Base-by-base conservation (phyloP, 2,888 invertebrate species). In the Aphodius sticticus region DNA sequence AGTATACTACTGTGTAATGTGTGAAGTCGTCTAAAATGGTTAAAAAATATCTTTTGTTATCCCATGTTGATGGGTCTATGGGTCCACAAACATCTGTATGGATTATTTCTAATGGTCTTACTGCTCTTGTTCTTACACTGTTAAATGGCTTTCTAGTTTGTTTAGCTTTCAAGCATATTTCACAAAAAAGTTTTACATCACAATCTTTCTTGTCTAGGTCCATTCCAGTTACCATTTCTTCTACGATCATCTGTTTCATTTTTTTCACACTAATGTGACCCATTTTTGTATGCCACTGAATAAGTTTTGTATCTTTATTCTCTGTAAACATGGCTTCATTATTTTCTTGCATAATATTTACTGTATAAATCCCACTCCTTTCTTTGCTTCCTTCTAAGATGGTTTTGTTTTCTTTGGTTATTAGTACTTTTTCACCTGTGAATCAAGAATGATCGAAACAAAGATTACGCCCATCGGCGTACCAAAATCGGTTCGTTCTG, bases 1-100 rank as follows among this genome's bases (percentile, higher is more conserved):
- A 76, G 80, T 84, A 84, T 81, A 69, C 82, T 53, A 53, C 53
- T 80, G 81, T 77, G 83, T 14, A 80, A 83, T 84, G 9, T n/a
- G 36, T 71, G 15, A 16, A 77, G 36, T 77, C 71, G 70, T 77
- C 71, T 12, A 77, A 37, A 6, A 77, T 15, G 15, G 71, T 77
- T 7, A 77, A 37, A 16, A 77, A 71, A 16, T 77, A 77, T 53
- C 53, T 7, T 16, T 37, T 77, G 15, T 38, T 71, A 71, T 70
- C 71, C 77, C 71, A 71, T 12, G 77, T 71, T 15, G 38, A 37
- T 6, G 77, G 77, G n/a, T 77, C 77, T 3, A 77, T 77, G 2
- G 71, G 71, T 37, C 71, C 71, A 53, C 26, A 38, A 16, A 78
- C 26, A 26, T 78, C 78, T 6, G 75, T 75, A 9, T 76, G 76